Evolutionary conservation across 2,113 vertebrate species (phyloP), one percentile per base, ranked within the genome.

Genomic region (Prolemur simus): DNA sequence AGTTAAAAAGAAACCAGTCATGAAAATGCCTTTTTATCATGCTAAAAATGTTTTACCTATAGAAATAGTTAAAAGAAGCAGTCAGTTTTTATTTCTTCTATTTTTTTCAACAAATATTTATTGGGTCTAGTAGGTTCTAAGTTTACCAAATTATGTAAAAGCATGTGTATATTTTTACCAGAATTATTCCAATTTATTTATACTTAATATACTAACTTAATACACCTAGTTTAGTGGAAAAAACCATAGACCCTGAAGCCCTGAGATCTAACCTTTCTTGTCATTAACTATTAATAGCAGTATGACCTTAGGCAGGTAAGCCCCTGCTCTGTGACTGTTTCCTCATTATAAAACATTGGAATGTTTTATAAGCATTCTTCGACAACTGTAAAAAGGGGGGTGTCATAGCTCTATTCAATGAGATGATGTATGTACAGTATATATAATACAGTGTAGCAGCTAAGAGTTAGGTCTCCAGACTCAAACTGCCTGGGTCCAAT

Each of bases 61-160:
- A 89, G 39, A 87, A 92, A 64, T 1, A 90, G 39, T 39, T 88
- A 54, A 93, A 81, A 82, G n/a, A 81, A 91, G 20, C 21, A 64
- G 76, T 47, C 63, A 74, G 25, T 68, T 89, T 88, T 82, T 83
- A 93, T 69, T 90, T 14, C 32, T 76, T 71, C 58, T 82, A 25
- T 18, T 85, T 80, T 83, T 91, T 89, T 83, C 27, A 83, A 37
- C 45, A 88, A 77, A 34, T 64, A 91, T 63, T 93, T 84, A 85
- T 4, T 84, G 32, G 29, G 64, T 85, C 18, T 42, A 69, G 37
- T 42, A 42, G 52, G 21, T 45, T 42, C 32, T 66, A 91, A 82
- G 8, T 71, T 54, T 76, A 93, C 10, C 54, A 92, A 69, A 64
- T 63, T 95, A 66, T 60, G 13, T 85, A 94, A 92, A 91, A 68